Evolutionary conservation across 2,888 invertebrate species (phyloP), one percentile per base, ranked within the genome.

Genomic region (Cryptophagus acutangulus): DNA sequence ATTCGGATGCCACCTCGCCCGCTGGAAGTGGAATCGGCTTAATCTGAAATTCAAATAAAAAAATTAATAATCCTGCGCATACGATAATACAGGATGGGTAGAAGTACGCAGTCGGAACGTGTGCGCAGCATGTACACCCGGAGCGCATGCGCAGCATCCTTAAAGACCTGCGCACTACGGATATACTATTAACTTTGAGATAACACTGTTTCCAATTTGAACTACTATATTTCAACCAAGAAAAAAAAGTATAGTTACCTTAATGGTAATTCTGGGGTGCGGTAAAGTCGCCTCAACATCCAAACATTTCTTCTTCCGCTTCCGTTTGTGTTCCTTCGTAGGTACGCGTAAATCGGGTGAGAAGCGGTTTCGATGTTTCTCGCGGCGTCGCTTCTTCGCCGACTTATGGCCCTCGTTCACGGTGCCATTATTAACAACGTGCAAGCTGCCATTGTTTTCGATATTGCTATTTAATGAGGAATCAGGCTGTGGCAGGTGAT

Each of bases 261-360:
- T 88, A 35, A 87, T 87, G 43, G 87, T 88, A 39, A 88, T 87
- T 62, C 87, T 78, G 16, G 86, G 82, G 67, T 82, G 82, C 15
- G 79, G 78, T 52, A 75, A 72, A 43, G 73, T 73, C 30, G 66
- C 65, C 42, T 76, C 76, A 45, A 79, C 68, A 57, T 84, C 84
- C 43, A 84, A 74, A 45, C 78, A 81, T 69, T 86, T 87, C 75
- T 84, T 82, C 74, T 87, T 87, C 47, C 86, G 76, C 60, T 87
- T 87, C 26, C 86, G 76, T 61, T 87, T 87, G 55, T 87, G 83
- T 46, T 87, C 84, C 58, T 84, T 86, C 1, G 75, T 82, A 1
- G 81, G 78, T 1, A 81, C 78, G 16, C 78, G 75, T 14, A 79
- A 68, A 59, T 84, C 83, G 0, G 84, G 83, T 0, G 83, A 82